A percentile compares a stretch with the other conserved stretches of the same genome.
Conservation (phyloP, 2,888 invertebrate species). For the Hypselothyrea guttata region DNA sequence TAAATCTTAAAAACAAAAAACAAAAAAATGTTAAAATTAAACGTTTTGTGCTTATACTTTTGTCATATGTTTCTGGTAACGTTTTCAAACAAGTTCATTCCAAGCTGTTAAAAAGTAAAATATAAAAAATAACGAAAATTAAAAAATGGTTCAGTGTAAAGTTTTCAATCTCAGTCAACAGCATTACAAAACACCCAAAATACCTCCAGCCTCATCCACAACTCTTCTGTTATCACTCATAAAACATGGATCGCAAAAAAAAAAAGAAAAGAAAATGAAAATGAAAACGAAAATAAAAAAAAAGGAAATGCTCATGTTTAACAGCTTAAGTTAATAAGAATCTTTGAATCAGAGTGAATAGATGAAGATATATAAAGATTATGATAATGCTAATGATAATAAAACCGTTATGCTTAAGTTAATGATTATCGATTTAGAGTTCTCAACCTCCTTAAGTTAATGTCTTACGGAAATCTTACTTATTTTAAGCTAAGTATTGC, state of each 20-base stretch:
- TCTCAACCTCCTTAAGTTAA: constrained; percentile 64
- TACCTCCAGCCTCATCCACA: constrained; percentile 15
- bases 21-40: constrained; percentile 22
- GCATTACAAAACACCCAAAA: constrained; percentile 5
- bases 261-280: too few relatives aligned
- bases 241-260: constrained; percentile 22
- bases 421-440: constrained; percentile 41
- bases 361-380: constrained; percentile 34
- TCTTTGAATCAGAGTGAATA: constrained; percentile 28
- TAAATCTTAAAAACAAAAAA: constrained; percentile 29
- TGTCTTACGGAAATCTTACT: constrained; percentile 46
- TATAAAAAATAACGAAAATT: constrained; percentile 35
- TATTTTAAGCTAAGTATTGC: constrained; percentile 74
- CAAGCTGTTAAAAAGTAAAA: constrained; percentile 60
- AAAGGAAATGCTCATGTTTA: constrained; percentile 69
- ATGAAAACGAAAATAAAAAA: too few relatives aligned
- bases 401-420: constrained; percentile 31
- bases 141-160: constrained; percentile 38
- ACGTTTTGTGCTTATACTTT: constrained; percentile 44
- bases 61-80: constrained; percentile 44
- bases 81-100: constrained; percentile 66
- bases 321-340: constrained; percentile 53
- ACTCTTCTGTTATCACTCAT: constrained; percentile 34
- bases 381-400: constrained; percentile 62
- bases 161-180: constrained; percentile 47